phyloP scores from a whole-genome alignment of 2,113 vertebrate species.

The Prinia subflava region DNA sequence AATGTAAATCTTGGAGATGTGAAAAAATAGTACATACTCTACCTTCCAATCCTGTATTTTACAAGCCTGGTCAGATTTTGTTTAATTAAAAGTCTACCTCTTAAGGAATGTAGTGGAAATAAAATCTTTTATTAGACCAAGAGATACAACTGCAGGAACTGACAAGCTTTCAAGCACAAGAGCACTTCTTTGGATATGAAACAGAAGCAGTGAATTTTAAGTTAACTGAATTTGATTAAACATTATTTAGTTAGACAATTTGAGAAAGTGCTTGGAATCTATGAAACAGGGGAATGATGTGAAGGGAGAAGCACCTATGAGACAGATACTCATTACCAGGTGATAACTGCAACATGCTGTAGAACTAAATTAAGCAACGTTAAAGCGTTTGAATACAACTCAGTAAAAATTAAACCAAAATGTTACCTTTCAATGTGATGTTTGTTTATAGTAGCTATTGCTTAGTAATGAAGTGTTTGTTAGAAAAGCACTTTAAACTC shows the following conservation, averaged over 20 bases:
- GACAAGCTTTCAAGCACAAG: not conserved
- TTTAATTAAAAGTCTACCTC: not conserved
- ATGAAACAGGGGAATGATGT: not conserved
- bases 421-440: not conserved
- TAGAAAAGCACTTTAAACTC: not conserved
- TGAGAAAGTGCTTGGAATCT: not conserved
- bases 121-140: not conserved
- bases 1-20: not conserved
- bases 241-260: not conserved
- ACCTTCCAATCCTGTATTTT: not conserved
- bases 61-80: not conserved
- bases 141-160: not conserved
- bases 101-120: not conserved
- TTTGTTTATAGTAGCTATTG: not conserved
- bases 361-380: not conserved
- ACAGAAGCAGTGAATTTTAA: not conserved
- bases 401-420: not conserved
- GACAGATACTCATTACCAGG: not conserved
- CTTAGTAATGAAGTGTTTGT: not conserved
- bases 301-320: not conserved
- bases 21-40: not conserved
- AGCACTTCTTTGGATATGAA: not conserved
- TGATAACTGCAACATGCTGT: not conserved
- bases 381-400: not conserved
- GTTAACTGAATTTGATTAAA: not conserved